Conservation (phyloP, 2,797 vertebrate genomes). For the Danionella dracula region DNA sequence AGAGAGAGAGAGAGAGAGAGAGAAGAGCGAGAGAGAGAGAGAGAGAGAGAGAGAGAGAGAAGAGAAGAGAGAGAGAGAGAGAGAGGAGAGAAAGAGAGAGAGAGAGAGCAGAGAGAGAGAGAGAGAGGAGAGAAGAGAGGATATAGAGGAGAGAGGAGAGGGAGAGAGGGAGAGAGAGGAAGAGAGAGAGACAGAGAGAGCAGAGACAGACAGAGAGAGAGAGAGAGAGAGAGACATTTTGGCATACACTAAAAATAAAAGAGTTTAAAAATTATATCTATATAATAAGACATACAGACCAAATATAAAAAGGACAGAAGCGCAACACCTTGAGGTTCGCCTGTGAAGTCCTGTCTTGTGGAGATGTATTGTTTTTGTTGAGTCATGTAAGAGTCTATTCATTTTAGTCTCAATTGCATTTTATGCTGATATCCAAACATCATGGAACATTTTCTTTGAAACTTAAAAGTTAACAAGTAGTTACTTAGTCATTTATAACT, state of each 20-base stretch:
- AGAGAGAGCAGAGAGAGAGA: slow-evolving; percentile 8
- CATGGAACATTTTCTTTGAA: too few species aligned
- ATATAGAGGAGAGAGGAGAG: too few species aligned
- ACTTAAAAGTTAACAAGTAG: too few species aligned
- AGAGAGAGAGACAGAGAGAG: neutral
- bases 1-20: neutral
- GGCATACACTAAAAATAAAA: slow-evolving; percentile 42
- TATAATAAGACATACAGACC: slow-evolving; percentile 40
- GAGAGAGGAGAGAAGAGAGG: too few species aligned
- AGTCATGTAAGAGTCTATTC: too few species aligned
- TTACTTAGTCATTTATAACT: too few species aligned
- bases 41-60: neutral
- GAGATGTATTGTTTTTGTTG: too few species aligned
- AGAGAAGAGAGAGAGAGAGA: too few species aligned
- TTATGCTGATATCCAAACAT: too few species aligned
- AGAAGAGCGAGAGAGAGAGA: slow-evolving; percentile 12
- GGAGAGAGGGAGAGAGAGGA: slow-evolving; percentile 8
- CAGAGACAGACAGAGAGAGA: slow-evolving; percentile 9
- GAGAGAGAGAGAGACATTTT: neutral
- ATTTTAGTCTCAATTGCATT: too few species aligned
- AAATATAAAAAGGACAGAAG: slow-evolving; percentile 5
- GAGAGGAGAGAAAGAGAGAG: neutral
- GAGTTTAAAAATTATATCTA: slow-evolving; percentile 39
- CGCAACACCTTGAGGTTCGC: slow-evolving; percentile 3
- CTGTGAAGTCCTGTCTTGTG: too few species aligned